Percentiles rank a stretch among this genome's conserved stretches.
Evolutionary conservation across 2,888 invertebrate genomes (phyloP).

Genomic region (Bellardia bayeri): DNA sequence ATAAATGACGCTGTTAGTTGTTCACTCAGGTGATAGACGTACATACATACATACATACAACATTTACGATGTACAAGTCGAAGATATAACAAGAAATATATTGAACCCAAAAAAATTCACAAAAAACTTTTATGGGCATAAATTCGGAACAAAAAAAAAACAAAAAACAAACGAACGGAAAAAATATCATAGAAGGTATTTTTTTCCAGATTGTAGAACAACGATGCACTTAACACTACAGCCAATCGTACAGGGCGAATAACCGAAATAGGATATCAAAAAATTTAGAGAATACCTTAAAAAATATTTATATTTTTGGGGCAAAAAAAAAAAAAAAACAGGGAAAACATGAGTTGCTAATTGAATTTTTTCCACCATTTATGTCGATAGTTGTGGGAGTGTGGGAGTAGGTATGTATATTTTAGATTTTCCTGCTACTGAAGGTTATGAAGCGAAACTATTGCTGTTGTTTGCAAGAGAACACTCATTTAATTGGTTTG

Average conservation of each 20-base stretch:
- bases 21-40: constrained; percentile 64
- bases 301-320: background rate
- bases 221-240: constrained; percentile 29
- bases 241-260: constrained; percentile 44
- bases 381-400: constrained; percentile 47
- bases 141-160: constrained; percentile 13
- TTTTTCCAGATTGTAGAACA: constrained; percentile 2
- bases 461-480: constrained; percentile 54
- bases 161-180: background rate
- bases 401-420: background rate
- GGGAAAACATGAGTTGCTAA: constrained; percentile 66
- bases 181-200: constrained; percentile 20
- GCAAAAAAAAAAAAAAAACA: constrained; percentile 18
- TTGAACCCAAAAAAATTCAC: constrained; percentile 30
- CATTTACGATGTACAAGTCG: constrained; percentile 1
- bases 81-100: constrained; percentile 55
- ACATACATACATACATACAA: background rate
- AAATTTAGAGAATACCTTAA: background rate
- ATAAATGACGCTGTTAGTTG: constrained; percentile 70
- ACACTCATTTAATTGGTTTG: constrained; percentile 72
- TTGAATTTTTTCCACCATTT: constrained; percentile 73
- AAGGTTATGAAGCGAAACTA: constrained; percentile 43
- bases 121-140: constrained; percentile 60
- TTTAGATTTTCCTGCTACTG: constrained; percentile 14
- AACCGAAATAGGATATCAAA: constrained; percentile 32